These are phyloP conservation scores for Heliconius eleuchia DNA, from an alignment of 1,140 invertebrate species.

Conservation along the genomic window DNA sequence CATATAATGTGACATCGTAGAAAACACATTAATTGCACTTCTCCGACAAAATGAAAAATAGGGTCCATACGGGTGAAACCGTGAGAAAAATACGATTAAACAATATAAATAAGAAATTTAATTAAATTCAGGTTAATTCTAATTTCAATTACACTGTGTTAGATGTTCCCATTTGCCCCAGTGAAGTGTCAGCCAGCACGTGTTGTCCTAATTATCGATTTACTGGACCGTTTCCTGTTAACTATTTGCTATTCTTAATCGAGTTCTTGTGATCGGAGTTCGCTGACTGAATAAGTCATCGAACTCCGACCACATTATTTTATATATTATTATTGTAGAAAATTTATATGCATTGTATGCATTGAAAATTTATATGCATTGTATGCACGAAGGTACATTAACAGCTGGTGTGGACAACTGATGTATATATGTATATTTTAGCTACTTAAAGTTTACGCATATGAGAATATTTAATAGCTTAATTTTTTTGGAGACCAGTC, in stretches of 20 bases:
- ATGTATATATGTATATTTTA: neutral
- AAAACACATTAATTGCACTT: too few species aligned
- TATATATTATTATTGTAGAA: neutral
- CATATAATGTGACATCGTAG: too few species aligned
- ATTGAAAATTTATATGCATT: neutral
- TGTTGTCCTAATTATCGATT: conserved; percentile 12
- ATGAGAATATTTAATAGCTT: neutral
- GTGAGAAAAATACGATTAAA: too few species aligned
- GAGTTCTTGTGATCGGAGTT: conserved; percentile 3
- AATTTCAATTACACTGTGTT: neutral
- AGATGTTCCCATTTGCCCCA: neutral
- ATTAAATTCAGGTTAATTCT: neutral
- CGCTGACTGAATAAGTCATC: neutral
- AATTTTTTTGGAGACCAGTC: too few species aligned
- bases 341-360: neutral
- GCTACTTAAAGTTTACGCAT: neutral
- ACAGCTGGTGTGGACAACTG: neutral
- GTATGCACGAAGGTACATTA: neutral
- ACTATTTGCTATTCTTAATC: conserved; percentile 1
- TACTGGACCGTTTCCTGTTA: conserved; percentile 6
- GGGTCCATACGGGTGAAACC: too few species aligned
- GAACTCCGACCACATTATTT: neutral
- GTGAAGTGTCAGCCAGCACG: neutral
- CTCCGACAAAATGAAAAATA: too few species aligned
- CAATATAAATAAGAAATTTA: neutral